Evolutionary conservation across 2,113 vertebrate genomes (phyloP).

Genomic region (Corythaeola cristata): DNA sequence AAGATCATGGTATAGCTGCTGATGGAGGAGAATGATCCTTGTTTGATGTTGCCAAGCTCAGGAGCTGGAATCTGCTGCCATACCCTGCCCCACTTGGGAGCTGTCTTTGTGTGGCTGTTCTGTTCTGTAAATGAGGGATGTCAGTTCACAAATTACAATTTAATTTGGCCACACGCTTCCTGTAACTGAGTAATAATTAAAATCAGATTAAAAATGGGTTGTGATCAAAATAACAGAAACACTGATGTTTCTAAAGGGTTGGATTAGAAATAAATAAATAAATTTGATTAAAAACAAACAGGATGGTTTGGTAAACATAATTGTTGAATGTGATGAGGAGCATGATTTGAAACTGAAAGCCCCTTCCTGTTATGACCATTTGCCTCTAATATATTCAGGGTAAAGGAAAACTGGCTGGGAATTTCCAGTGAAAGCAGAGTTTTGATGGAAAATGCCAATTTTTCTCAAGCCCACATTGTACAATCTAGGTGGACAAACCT

Average conservation of each 20-base stretch:
- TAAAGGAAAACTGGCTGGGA: background rate
- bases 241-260: background rate
- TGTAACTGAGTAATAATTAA: background rate
- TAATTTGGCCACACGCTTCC: background rate
- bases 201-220: background rate
- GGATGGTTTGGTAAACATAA: background rate
- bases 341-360: background rate
- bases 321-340: background rate
- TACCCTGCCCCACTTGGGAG: background rate
- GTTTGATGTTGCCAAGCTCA: background rate
- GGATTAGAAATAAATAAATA: background rate
- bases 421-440: background rate
- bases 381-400: background rate
- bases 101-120: background rate
- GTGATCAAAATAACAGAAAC: background rate
- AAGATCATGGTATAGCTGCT: background rate
- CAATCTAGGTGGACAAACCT: background rate
- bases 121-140: background rate
- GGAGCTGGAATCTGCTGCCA: background rate
- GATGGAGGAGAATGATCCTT: background rate
- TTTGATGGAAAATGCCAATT: background rate
- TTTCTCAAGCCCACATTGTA: background rate
- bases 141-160: background rate
- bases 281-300: background rate
- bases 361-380: background rate